Evolutionary conservation across 2,113 vertebrate genomes (phyloP).

Genomic region (Silurus meridionalis): DNA sequence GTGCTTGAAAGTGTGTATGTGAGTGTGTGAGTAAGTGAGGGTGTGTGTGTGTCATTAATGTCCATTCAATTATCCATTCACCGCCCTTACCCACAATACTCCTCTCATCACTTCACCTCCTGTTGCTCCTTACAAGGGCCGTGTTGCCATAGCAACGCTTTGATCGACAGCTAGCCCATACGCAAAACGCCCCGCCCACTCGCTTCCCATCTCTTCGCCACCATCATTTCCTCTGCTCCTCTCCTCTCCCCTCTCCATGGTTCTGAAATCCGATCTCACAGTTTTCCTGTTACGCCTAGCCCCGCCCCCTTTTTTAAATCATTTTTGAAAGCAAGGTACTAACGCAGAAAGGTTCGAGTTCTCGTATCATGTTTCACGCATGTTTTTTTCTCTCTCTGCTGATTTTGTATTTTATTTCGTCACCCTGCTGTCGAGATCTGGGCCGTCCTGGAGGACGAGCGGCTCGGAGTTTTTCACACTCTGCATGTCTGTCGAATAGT

Average conservation of each 20-base stretch:
- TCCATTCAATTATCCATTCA: background rate
- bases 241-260: background rate
- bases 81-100: slow-evolving; percentile 3
- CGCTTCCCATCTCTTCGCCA: background rate
- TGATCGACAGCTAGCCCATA: background rate
- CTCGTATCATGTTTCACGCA: background rate
- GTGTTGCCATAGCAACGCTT: background rate
- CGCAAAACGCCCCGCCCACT: background rate
- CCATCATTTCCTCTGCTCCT: background rate
- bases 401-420: slow-evolving; percentile 50
- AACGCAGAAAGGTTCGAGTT: background rate
- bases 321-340: background rate
- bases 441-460: slow-evolving; percentile 55
- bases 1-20: slow-evolving; percentile 27
- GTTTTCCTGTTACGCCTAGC: background rate
- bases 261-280: background rate
- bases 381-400: background rate
- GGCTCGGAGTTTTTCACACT: slow-evolving; percentile 71
- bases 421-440: slow-evolving; percentile 65
- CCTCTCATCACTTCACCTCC: slow-evolving; percentile 15
- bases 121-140: background rate
- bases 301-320: background rate
- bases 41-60: background rate
- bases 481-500: slow-evolving; percentile 85
- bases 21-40: slow-evolving; percentile 12